A percentile compares a stretch with the other conserved stretches of the same genome.
These are phyloP conservation scores for Pandemis heparana DNA, from an alignment of 2,888 invertebrate species.

Conservation along the genomic window DNA sequence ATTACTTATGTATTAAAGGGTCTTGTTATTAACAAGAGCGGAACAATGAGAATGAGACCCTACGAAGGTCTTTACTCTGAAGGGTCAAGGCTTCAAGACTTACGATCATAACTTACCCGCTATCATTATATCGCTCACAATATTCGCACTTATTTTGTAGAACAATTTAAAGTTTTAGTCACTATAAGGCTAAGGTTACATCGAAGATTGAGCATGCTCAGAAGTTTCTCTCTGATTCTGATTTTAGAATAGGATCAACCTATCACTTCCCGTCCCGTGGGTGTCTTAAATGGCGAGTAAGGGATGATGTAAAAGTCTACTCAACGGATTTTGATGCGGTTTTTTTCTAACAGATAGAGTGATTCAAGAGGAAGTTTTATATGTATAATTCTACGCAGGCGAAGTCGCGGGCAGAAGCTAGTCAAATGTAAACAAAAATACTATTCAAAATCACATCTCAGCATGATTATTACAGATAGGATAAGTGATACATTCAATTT, in stretches of 20 bases:
- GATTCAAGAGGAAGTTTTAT: too few species aligned
- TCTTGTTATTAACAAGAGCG: slow-evolving; percentile 41
- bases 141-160: background rate
- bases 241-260: too few species aligned
- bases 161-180: background rate
- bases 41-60: slow-evolving; percentile 59
- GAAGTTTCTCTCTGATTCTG: background rate
- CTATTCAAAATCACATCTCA: background rate
- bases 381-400: too few species aligned
- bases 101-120: slow-evolving; percentile 63
- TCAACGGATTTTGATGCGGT: too few species aligned
- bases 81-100: slow-evolving; percentile 70
- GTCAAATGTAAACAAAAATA: too few species aligned
- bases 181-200: background rate
- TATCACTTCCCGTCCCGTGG: too few species aligned
- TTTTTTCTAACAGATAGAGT: too few species aligned
- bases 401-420: too few species aligned
- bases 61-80: slow-evolving; percentile 70
- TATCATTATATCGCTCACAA: slow-evolving; percentile 65
- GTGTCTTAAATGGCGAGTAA: too few species aligned
- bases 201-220: background rate
- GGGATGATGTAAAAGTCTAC: too few species aligned
- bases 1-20: background rate
- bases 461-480: background rate
- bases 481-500: slow-evolving; percentile 6